Conservation (phyloP, 1,140 invertebrate genomes). For the Drosophila guanche region DNA sequence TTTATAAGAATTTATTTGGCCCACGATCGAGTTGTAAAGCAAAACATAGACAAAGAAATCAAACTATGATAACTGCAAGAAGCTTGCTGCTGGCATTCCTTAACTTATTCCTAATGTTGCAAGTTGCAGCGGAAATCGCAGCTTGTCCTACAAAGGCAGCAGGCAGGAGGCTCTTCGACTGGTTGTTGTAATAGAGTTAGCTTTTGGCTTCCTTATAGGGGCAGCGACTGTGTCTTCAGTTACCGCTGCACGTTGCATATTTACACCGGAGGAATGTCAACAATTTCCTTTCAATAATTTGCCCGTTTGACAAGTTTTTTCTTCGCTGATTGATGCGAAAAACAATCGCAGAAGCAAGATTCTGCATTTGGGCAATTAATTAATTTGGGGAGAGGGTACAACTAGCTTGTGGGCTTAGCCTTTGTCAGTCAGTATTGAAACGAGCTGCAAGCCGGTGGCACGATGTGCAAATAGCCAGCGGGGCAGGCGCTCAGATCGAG, state of each 20-base stretch:
- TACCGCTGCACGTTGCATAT: slow-evolving; percentile 73
- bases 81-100: slow-evolving; percentile 20
- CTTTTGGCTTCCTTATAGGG: slow-evolving; percentile 76
- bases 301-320: slow-evolving; percentile 63
- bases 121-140: slow-evolving; percentile 62
- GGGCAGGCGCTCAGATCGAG: slow-evolving; percentile 21
- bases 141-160: slow-evolving; percentile 60
- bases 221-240: slow-evolving; percentile 63
- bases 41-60: slow-evolving; percentile 41
- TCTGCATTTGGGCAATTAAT: slow-evolving; percentile 62
- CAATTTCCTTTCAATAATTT: slow-evolving; percentile 82
- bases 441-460: slow-evolving; percentile 46
- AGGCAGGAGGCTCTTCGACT: slow-evolving; percentile 34
- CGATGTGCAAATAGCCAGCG: slow-evolving; percentile 57
- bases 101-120: slow-evolving; percentile 50
- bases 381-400: slow-evolving; percentile 37
- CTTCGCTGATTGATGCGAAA: slow-evolving; percentile 34
- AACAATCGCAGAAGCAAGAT: slow-evolving; percentile 15
- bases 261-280: slow-evolving; percentile 74
- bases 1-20: slow-evolving; percentile 75
- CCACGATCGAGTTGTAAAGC: slow-evolving; percentile 70
- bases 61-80: slow-evolving; percentile 73
- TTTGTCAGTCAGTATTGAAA: slow-evolving; percentile 73
- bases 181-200: slow-evolving; percentile 76
- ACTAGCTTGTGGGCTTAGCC: no score